Base-by-base conservation (phyloP, 2,113 vertebrate genomes). In the Mobula hypostoma region DNA sequence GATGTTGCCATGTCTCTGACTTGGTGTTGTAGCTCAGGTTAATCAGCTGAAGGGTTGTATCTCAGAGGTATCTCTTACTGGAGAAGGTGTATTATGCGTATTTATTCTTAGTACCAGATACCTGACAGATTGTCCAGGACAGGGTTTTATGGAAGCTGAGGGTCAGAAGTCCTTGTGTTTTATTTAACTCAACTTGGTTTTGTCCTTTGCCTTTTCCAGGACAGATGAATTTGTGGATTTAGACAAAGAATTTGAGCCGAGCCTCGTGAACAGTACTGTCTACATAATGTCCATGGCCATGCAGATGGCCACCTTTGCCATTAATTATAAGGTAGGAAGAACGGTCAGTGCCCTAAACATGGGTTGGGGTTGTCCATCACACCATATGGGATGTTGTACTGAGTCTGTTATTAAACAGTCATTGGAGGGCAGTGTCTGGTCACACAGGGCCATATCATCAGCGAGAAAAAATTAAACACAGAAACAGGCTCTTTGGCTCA, bases 251-350 rank as follows among this genome's bases (percentile, higher is more conserved):
- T 99, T 99, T 95, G 98, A 98, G 96, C 98, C 98, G 0, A 99
- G 97, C 95, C 96, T 99, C 24, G 98, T 99, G 85, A 99, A 99
- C 97, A 99, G 98, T 96, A 99, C 98, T 0, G 98, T 99, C 78
- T 99, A 99, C 95, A 98, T 99, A 95, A 99, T 99, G 98, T 98
- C 98, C 5, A 98, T 99, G 98, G 98, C 98, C 48, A 99, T 99
- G 98, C 98, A 99, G 95, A 99, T 99, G 97, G 98, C 98, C 94
- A 99, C 99, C 0, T 99, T 99, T 21, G 98, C 98, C 79, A 99
- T 99, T 96, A 99, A 99, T 96, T 99, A 99, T 96, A 99, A 99
- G 98, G 98, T 98, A 96, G 94, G 94, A 8, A n/a, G 61, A 68
- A 0, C 5, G 0, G 29, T 1, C 11, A n/a, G 83, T n/a, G 11